Percentiles rank a stretch among this genome's conserved stretches.
phyloP scores from a whole-genome alignment of 2,113 vertebrate genomes.

The Alethe diademata region DNA sequence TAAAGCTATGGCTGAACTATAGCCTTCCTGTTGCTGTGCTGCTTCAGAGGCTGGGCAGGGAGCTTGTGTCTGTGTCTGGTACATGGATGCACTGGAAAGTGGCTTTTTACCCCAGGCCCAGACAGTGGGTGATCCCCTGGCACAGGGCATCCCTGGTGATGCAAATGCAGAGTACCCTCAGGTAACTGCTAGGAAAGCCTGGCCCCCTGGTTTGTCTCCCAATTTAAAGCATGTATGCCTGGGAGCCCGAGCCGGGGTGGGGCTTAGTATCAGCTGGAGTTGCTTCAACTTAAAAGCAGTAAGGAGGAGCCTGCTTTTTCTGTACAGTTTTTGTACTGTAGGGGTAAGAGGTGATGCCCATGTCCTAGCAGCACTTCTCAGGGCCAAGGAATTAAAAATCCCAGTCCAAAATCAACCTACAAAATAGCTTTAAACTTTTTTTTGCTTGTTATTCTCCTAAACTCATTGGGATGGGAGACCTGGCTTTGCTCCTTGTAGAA shows the following conservation, averaged over 20 bases:
- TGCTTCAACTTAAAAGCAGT: background rate
- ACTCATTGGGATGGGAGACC: rapidly evolving
- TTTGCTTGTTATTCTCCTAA: background rate
- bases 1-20: background rate
- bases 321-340: background rate
- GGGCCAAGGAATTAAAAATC: background rate
- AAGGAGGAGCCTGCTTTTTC: background rate
- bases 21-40: background rate
- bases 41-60: background rate
- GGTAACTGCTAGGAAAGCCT: background rate
- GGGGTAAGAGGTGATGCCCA: background rate
- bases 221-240: background rate
- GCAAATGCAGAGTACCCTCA: background rate
- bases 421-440: background rate
- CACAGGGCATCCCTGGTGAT: background rate
- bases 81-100: background rate
- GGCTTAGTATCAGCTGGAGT: background rate
- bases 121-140: background rate
- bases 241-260: background rate
- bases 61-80: rapidly evolving
- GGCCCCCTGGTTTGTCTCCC: background rate
- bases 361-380: background rate
- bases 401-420: background rate
- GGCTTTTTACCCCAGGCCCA: background rate
- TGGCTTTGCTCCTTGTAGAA: background rate